Evolutionary conservation across 2,113 vertebrate species (phyloP).

Genomic region (Tupaia tana): DNA sequence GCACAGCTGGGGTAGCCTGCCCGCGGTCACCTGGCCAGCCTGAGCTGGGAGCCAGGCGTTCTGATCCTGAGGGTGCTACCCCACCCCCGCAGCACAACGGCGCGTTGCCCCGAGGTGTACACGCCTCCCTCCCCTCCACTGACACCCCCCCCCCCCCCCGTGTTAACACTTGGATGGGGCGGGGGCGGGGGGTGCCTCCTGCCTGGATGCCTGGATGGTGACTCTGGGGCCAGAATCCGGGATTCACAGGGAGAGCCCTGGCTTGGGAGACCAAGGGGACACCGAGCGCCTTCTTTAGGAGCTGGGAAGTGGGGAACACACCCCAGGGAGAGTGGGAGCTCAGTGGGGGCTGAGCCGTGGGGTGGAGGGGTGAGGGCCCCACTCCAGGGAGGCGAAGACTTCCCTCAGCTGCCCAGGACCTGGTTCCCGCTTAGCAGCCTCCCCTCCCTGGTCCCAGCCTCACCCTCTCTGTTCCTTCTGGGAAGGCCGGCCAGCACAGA

Average conservation of each 20-base stretch:
- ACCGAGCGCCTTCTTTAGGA: neutral
- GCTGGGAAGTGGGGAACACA: neutral
- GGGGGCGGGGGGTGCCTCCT: rapidly evolving
- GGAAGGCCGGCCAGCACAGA: neutral
- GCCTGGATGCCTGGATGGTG: neutral
- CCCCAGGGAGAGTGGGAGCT: neutral
- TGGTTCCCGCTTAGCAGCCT: rapidly evolving
- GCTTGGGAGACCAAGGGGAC: neutral
- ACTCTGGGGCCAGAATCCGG: neutral
- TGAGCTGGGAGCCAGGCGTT: neutral
- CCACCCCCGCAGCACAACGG: neutral
- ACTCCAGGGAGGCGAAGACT: too few relatives aligned
- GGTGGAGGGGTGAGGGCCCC: neutral
- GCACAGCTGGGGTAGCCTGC: neutral
- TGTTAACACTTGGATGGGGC: neutral
- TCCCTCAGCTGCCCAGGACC: neutral
- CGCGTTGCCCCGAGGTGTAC: neutral
- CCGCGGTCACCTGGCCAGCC: neutral
- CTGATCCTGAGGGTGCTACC: neutral
- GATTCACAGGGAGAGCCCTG: neutral
- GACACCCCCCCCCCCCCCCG: neutral
- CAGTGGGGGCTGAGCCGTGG: neutral
- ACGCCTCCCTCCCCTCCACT: rapidly evolving
- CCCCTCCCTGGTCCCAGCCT: neutral
- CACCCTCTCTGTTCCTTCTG: neutral